These are phyloP conservation scores for Moxostoma hubbsi DNA, from an alignment of 2,797 vertebrate genomes.

Conservation along the genomic window DNA sequence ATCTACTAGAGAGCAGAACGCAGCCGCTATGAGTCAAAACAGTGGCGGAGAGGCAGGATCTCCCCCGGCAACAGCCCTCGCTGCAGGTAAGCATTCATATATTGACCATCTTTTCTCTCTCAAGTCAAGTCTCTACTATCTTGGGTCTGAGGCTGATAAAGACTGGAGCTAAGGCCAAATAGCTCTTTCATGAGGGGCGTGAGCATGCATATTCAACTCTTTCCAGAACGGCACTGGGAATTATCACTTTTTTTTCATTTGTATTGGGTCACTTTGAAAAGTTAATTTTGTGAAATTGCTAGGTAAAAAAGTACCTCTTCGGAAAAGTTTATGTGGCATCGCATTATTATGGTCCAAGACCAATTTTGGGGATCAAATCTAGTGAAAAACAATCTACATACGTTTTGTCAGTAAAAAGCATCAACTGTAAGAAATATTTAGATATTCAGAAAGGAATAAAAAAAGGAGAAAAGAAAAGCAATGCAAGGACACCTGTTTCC, in stretches of 20 bases:
- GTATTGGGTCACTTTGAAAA: neutral
- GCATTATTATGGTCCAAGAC: neutral
- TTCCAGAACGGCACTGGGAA: neutral
- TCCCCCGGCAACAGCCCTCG: slow-evolving; percentile 86
- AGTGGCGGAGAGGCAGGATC: slow-evolving; percentile 93
- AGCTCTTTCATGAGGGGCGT: neutral
- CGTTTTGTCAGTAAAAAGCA: neutral
- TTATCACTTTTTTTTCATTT: neutral
- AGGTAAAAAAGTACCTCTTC: neutral
- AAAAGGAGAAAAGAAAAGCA: neutral
- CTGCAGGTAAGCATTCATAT: slow-evolving; percentile 87
- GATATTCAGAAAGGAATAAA: neutral
- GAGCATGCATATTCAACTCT: neutral
- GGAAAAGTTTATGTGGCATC: neutral
- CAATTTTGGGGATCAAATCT: neutral
- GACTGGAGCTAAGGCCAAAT: neutral
- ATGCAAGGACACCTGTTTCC: neutral
- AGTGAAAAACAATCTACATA: neutral
- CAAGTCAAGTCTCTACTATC: slow-evolving; percentile 47
- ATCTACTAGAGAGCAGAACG: slow-evolving; percentile 83
- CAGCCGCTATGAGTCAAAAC: slow-evolving; percentile 95
- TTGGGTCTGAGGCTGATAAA: neutral
- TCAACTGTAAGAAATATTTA: neutral
- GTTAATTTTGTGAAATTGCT: neutral
- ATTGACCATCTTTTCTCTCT: slow-evolving; percentile 61